phyloP scores from a whole-genome alignment of 2,113 vertebrate species.

The Alouatta palliata region DNA sequence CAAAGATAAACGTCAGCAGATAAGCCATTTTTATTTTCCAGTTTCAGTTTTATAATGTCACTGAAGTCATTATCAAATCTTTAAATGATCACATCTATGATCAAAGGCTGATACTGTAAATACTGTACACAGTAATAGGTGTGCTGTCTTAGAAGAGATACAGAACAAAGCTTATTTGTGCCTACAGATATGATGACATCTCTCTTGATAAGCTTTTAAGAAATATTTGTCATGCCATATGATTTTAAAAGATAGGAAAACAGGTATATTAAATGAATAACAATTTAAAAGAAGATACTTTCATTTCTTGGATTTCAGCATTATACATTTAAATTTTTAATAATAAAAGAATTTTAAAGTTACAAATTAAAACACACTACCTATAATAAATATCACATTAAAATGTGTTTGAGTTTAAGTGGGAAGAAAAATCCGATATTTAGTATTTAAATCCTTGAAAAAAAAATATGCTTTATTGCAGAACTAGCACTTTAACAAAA shows the following conservation, averaged over 20 bases:
- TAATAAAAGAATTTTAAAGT: constrained; percentile 56
- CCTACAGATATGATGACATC: not conserved
- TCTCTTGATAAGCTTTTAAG: constrained; percentile 39
- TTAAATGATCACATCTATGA: constrained; percentile 23
- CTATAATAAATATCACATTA: constrained; percentile 41
- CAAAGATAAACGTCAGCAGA: constrained; percentile 40
- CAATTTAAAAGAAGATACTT: constrained; percentile 50
- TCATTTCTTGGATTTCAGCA: constrained; percentile 50
- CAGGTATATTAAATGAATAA: constrained; percentile 4
- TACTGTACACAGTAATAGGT: not conserved
- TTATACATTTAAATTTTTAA: constrained; percentile 60
- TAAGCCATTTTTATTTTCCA: constrained; percentile 38
- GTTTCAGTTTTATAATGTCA: constrained; percentile 23
- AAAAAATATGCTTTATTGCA: constrained; percentile 44
- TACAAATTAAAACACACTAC: constrained; percentile 45
- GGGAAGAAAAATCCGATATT: constrained; percentile 46
- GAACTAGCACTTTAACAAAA: constrained; percentile 60
- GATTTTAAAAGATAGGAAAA: constrained; percentile 56
- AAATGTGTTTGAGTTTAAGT: constrained; percentile 44
- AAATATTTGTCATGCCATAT: constrained; percentile 38
- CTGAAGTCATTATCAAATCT: constrained; percentile 44
- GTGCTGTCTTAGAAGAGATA: not conserved
- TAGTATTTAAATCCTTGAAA: constrained; percentile 58
- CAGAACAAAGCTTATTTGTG: constrained; percentile 20
- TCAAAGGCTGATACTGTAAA: constrained; percentile 37